phyloP scores from a whole-genome alignment of 2,888 invertebrate genomes.

The Thysanoteuthis rhombus region DNA sequence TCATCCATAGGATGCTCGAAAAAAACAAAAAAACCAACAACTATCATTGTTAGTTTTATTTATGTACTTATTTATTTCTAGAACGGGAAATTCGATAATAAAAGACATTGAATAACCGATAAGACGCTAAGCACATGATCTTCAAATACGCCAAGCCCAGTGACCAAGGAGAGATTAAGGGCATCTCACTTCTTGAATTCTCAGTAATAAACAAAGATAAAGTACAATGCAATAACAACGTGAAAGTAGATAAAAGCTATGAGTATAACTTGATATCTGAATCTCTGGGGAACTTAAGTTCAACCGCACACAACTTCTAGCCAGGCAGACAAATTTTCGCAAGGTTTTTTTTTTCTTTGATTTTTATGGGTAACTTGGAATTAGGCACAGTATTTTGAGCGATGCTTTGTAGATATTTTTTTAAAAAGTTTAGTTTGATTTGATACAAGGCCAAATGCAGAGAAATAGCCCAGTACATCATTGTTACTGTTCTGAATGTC shows the following conservation, averaged over 20 bases:
- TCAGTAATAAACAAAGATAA: not conserved
- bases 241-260: not conserved
- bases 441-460: no score
- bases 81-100: not conserved
- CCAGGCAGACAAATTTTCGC: no score
- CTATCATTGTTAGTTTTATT: not conserved
- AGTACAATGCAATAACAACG: not conserved
- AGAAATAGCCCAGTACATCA: no score
- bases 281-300: not conserved
- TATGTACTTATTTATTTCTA: not conserved
- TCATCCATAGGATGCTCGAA: no score
- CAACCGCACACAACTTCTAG: not conserved
- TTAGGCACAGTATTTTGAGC: no score
- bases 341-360: no score
- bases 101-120: not conserved
- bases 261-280: not conserved
- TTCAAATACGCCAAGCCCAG: not conserved
- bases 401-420: no score
- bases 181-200: not conserved
- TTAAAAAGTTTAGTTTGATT: no score
- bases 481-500: no score
- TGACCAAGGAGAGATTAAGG: not conserved
- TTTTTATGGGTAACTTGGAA: no score
- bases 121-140: not conserved
- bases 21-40: no score